Percentiles rank a stretch among this genome's conserved stretches.
Conservation (phyloP, 2,113 vertebrate species). For the Camelus dromedarius region DNA sequence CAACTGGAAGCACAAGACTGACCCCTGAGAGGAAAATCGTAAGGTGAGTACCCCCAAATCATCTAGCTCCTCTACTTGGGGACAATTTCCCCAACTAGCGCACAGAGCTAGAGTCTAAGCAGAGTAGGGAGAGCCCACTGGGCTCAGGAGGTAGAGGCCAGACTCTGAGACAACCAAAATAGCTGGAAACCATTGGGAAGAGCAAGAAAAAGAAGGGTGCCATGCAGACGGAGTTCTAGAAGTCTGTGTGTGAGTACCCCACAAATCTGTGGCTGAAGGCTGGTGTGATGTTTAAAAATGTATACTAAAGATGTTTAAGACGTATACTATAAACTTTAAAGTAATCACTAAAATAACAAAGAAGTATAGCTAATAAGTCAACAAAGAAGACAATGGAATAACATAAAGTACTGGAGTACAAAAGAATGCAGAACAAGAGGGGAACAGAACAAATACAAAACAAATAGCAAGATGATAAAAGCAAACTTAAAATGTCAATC, state of each 20-base stretch:
- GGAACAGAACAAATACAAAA: too few species aligned
- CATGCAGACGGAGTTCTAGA: neutral
- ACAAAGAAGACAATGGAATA: too few species aligned
- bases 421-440: too few species aligned
- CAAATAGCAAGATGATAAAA: too few species aligned
- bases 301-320: neutral
- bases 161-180: neutral
- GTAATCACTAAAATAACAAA: too few species aligned
- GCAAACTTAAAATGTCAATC: too few species aligned
- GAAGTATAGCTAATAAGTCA: too few species aligned
- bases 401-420: too few species aligned
- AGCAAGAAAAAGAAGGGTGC: neutral
- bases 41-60: neutral
- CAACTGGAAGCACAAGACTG: neutral
- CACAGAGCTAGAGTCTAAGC: neutral
- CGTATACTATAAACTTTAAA: too few species aligned
- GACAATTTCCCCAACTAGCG: neutral
- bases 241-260: neutral
- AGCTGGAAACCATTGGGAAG: neutral
- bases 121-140: neutral
- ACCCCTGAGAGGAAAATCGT: neutral
- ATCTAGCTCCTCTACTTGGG: neutral
- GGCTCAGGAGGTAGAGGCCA: neutral
- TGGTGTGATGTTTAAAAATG: neutral
- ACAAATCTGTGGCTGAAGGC: neutral